Conservation (phyloP, 2,888 invertebrate species). For the Scaptomyza tumidula region DNA sequence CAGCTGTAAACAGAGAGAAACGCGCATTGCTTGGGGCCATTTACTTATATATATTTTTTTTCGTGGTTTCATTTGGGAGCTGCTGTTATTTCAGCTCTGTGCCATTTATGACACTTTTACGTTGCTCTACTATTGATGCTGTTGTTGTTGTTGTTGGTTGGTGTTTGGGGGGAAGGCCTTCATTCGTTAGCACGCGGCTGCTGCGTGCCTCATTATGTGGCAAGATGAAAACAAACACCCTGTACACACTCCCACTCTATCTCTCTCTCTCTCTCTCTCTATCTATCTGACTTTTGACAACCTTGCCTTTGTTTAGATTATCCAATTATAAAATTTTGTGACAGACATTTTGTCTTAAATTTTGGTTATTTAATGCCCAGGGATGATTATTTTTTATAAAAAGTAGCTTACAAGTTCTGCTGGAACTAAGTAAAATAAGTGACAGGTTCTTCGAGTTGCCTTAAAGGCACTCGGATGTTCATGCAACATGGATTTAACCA, state of each 20-base stretch:
- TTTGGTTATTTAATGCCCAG: conserved; percentile 9
- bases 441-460: conserved; percentile 2
- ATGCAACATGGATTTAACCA: conserved; percentile 27
- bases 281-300: conserved; percentile 2
- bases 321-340: conserved; percentile 62
- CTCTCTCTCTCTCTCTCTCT: conserved; percentile 1
- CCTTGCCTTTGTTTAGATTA: conserved; percentile 41
- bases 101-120: conserved; percentile 69
- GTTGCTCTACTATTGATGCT: conserved; percentile 33
- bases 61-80: conserved; percentile 25
- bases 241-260: background rate
- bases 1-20: conserved; percentile 50
- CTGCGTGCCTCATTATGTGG: conserved; percentile 64
- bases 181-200: conserved; percentile 54
- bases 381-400: conserved; percentile 6
- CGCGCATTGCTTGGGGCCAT: conserved; percentile 59
- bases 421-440: conserved; percentile 5
- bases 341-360: conserved; percentile 17
- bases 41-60: conserved; percentile 14
- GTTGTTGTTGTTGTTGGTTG: conserved; percentile 38
- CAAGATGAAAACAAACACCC: conserved; percentile 43
- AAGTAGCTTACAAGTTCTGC: conserved; percentile 1
- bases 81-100: conserved; percentile 42
- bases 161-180: conserved; percentile 17
- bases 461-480: background rate